Percentiles rank a stretch among this genome's conserved stretches.
phyloP scores from a whole-genome alignment of 2,888 invertebrate species.

The Erebia aethiops region DNA sequence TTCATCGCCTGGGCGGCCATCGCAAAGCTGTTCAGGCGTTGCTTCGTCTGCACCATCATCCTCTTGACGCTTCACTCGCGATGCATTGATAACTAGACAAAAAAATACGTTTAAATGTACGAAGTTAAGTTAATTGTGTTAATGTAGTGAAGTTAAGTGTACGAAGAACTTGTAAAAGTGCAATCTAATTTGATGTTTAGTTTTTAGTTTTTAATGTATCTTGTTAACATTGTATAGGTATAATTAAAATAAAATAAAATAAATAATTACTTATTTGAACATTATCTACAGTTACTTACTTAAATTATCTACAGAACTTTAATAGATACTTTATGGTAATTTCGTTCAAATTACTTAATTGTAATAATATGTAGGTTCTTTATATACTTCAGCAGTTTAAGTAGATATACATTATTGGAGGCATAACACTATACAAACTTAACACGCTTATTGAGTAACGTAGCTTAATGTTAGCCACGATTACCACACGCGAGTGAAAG shows the following conservation, averaged over 20 bases:
- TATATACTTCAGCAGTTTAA: not conserved
- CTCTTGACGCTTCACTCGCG: conserved; percentile 86
- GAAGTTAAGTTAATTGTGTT: no score
- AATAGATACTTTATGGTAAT: not conserved
- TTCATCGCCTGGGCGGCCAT: conserved; percentile 94
- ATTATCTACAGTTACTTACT: no score
- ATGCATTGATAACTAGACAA: conserved; percentile 70
- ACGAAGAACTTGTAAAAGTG: no score
- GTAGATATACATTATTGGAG: conserved; percentile 9
- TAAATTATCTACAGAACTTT: no score
- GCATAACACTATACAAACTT: conserved; percentile 42
- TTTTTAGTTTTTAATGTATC: no score
- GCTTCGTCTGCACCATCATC: conserved; percentile 85
- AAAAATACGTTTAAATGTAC: conserved; percentile 35
- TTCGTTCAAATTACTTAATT: not conserved
- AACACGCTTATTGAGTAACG: conserved; percentile 72
- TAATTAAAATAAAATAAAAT: no score
- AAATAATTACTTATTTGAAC: no score
- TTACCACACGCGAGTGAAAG: conserved; percentile 72
- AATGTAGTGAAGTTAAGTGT: no score
- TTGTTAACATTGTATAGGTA: no score
- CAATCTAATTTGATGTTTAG: no score
- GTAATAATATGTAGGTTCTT: not conserved
- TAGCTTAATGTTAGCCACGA: conserved; percentile 66
- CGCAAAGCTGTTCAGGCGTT: conserved; percentile 92